Evolutionary conservation across 2,888 invertebrate genomes (phyloP), one percentile per base, ranked within the genome.

Genomic region (Esperia sulphurella): DNA sequence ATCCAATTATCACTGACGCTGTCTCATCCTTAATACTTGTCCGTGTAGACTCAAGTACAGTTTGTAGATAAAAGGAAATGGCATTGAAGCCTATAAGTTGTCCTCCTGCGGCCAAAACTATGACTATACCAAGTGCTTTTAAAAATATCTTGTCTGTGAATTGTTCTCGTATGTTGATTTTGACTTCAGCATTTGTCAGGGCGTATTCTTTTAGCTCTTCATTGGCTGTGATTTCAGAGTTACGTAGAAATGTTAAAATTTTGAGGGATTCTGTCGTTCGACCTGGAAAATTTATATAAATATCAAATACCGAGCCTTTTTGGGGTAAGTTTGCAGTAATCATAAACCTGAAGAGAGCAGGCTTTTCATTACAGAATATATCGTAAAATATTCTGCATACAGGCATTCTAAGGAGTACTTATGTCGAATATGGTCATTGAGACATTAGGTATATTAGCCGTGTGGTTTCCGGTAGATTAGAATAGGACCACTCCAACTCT

Each of bases 181-280:
- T 51, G 7, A 43, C 35, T 21, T 59, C 29, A 2, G 13, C n/a
- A 12, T 45, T 44, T 1, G 38, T 10, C 6, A 51, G 1, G 3
- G 68, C 59, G 49, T 78, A 84, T 46, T 77, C 77, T 49, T 78
- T 75, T 0, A 84, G 41, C 51, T 83, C 83, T 45, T 71, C 68
- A 4, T 59, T 56, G 0, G 80, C 82, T 45, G 57, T 14, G 3
- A 46, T 40, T 50, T 80, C 76, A 4, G 82, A 74, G 1, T 73
- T 76, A 12, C 82, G 67, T 1, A 81, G 65, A 47, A 61, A 65
- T 21, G 61, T 75, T 0, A 84, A 54, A 0, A 75, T 65, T 54
- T 71, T 65, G 1, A 73, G 33, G 0, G 83, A 68, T 52, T 83
- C 75, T 0, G 66, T 57, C 33, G 57, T 68, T 39, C 65, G 64